Evolutionary conservation across 2,113 vertebrate species (phyloP).

Genomic region (Hippolais icterina): DNA sequence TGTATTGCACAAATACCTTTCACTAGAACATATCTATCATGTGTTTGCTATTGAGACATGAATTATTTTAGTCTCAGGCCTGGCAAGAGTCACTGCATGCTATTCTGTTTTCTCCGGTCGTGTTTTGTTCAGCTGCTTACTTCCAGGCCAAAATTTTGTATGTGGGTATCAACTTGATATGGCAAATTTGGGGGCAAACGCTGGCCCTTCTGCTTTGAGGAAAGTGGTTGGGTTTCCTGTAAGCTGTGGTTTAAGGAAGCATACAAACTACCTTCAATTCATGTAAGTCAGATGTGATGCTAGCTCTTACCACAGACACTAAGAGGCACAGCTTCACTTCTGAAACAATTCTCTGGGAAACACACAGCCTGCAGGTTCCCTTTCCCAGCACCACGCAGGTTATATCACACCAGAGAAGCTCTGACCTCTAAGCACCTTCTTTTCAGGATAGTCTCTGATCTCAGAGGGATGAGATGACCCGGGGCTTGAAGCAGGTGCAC

Average conservation of each 20-base stretch:
- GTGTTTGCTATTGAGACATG: background rate
- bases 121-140: background rate
- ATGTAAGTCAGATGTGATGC: background rate
- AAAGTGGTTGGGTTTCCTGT: background rate
- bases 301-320: background rate
- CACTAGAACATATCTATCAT: background rate
- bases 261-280: background rate
- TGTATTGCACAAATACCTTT: background rate
- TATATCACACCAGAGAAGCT: background rate
- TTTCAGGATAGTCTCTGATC: background rate
- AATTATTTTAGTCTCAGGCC: background rate
- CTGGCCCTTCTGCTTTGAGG: background rate
- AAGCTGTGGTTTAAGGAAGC: background rate
- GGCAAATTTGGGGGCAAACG: background rate
- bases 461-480: too few species aligned
- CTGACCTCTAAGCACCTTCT: background rate
- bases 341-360: background rate
- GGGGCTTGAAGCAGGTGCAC: background rate
- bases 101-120: background rate
- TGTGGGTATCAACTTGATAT: background rate
- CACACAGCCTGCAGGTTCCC: background rate
- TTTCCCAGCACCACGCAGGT: background rate
- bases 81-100: background rate
- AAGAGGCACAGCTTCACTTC: background rate
- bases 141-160: background rate